phyloP scores from a whole-genome alignment of 2,797 vertebrate genomes.

The Selene dorsalis region DNA sequence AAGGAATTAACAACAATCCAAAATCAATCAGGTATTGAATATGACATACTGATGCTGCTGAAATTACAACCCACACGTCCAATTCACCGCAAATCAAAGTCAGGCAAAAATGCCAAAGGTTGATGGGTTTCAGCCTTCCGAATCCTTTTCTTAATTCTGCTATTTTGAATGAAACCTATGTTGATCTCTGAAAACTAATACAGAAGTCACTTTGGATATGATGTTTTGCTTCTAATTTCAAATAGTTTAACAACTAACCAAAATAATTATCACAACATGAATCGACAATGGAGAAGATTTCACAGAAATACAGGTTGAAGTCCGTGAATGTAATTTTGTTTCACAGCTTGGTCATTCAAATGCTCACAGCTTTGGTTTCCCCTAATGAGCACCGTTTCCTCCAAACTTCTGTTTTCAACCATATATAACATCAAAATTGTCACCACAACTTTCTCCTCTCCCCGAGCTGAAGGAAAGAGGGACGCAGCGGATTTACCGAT shows the following conservation, averaged over 20 bases:
- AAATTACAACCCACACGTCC: neutral
- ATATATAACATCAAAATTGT: slow-evolving; percentile 43
- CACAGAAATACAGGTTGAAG: neutral
- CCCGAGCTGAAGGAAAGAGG: slow-evolving; percentile 22
- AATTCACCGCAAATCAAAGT: neutral
- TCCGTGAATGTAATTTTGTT: slow-evolving; percentile 24
- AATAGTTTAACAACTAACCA: neutral
- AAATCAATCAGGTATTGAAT: neutral
- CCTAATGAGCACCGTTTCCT: slow-evolving; percentile 55
- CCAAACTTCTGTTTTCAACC: slow-evolving; percentile 43
- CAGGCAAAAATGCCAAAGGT: neutral
- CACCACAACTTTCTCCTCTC: slow-evolving; percentile 44
- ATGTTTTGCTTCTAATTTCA: too few relatives aligned
- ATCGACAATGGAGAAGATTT: neutral
- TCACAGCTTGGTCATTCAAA: slow-evolving; percentile 38
- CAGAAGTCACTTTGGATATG: too few relatives aligned
- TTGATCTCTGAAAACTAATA: too few relatives aligned
- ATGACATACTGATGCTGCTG: neutral
- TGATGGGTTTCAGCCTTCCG: neutral
- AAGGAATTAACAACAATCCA: neutral
- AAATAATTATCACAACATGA: neutral
- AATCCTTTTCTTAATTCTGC: neutral
- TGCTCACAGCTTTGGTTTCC: slow-evolving; percentile 57
- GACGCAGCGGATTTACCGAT: slow-evolving; percentile 53
- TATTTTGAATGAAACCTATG: too few relatives aligned